These are phyloP conservation scores for Hermaeophaga mercurialis DNA, from an alignment of 2,888 invertebrate genomes.

Conservation along the genomic window DNA sequence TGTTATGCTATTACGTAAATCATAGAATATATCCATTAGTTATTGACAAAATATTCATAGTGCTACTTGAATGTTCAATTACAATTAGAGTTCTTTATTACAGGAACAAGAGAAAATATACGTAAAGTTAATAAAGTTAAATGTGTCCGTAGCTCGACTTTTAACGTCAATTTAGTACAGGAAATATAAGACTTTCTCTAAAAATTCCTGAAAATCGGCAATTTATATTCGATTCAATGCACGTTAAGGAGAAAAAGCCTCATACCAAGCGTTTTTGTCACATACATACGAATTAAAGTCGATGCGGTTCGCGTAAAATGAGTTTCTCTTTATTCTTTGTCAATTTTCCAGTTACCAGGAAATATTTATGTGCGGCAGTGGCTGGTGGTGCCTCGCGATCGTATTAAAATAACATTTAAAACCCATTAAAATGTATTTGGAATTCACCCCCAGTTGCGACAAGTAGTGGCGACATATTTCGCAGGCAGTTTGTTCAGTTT, in stretches of 20 bases:
- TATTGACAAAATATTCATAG: no score
- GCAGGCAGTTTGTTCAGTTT: constrained; percentile 20
- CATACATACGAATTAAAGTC: neutral
- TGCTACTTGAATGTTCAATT: no score
- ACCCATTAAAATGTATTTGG: constrained; percentile 24
- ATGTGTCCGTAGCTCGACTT: no score
- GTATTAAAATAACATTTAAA: constrained; percentile 24
- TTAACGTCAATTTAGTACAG: no score
- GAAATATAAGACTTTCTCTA: no score
- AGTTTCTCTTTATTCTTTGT: constrained; percentile 16
- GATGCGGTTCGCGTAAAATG: neutral
- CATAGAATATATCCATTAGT: no score
- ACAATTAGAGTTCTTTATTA: no score
- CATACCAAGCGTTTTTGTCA: neutral
- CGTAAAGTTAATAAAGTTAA: no score
- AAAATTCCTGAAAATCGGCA: no score
- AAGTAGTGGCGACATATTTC: constrained; percentile 24
- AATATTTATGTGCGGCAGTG: constrained; percentile 18
- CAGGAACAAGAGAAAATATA: no score
- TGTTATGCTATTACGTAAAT: no score
- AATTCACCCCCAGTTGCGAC: constrained; percentile 24
- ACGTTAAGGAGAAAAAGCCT: neutral
- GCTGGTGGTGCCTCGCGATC: constrained; percentile 12
- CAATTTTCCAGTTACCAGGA: constrained; percentile 14
- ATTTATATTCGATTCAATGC: no score